Percentiles rank a stretch among this genome's conserved stretches.
Conservation (phyloP, 2,113 vertebrate species). For the Lethenteron camtschaticum region DNA sequence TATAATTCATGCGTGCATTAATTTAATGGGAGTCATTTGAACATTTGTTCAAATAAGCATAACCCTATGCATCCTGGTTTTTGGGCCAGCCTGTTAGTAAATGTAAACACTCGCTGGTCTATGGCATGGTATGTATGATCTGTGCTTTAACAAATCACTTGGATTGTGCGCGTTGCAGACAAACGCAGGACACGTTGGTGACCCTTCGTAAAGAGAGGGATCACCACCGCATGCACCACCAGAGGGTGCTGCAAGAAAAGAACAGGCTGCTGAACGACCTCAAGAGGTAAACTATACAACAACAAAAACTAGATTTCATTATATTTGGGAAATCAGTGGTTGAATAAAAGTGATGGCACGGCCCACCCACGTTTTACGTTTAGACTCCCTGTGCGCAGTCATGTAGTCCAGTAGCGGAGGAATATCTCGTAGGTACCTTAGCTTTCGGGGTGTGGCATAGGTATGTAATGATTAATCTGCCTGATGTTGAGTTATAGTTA, state of each 20-base stretch:
- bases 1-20: too few relatives aligned
- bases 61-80: not conserved
- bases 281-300: conserved; percentile 21
- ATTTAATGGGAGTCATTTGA: not conserved
- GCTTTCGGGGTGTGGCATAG: too few relatives aligned
- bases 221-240: conserved; percentile 45
- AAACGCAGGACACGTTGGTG: conserved; percentile 27
- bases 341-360: too few relatives aligned
- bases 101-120: not conserved
- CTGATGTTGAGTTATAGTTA: too few relatives aligned
- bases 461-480: too few relatives aligned
- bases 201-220: conserved; percentile 43
- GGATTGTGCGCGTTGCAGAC: conserved; percentile 14
- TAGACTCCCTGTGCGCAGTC: too few relatives aligned
- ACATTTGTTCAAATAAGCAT: conserved; percentile 10
- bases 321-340: too few relatives aligned
- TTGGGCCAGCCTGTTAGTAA: not conserved
- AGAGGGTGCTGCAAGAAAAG: conserved; percentile 44
- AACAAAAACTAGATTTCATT: too few relatives aligned
- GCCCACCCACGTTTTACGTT: too few relatives aligned
- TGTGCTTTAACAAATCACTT: too few relatives aligned
- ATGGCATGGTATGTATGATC: conserved; percentile 6
- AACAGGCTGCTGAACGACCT: conserved; percentile 40
- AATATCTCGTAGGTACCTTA: too few relatives aligned
- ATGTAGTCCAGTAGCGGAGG: too few relatives aligned